Evolutionary conservation across 2,888 invertebrate species (phyloP).

Genomic region (Anoncus sp.): DNA sequence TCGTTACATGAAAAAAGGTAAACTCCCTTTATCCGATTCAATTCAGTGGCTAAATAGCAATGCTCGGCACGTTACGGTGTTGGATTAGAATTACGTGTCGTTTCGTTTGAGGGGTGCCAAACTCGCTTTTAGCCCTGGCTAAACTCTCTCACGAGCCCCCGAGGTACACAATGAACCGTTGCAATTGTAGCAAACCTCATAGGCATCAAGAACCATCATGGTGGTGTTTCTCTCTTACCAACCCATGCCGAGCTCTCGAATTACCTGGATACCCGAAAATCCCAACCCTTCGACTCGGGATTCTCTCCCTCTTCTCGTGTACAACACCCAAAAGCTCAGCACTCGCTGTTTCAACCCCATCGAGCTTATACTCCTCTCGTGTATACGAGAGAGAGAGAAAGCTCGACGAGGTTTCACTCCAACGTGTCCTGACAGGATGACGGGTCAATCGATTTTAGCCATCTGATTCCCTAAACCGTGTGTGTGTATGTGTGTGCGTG

Average conservation of each 20-base stretch:
- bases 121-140: conserved; percentile 60
- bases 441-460: conserved; percentile 64
- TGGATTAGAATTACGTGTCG: conserved; percentile 81
- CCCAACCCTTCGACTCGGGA: conserved; percentile 48
- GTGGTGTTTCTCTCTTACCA: conserved; percentile 19
- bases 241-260: conserved; percentile 48
- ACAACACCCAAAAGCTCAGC: conserved; percentile 55
- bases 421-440: conserved; percentile 60
- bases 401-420: conserved; percentile 43
- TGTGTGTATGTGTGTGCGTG: conserved; percentile 25
- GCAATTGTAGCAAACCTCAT: conserved; percentile 47
- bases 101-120: conserved; percentile 79
- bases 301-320: conserved; percentile 44
- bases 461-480: conserved; percentile 58
- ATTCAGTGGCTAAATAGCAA: conserved; percentile 79
- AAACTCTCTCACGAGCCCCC: conserved; percentile 54
- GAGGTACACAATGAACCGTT: conserved; percentile 25
- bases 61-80: conserved; percentile 77
- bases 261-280: conserved; percentile 61
- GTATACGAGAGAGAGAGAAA: too few relatives aligned
- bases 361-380: conserved; percentile 45
- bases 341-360: conserved; percentile 40
- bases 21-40: conserved; percentile 77
- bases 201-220: conserved; percentile 52
- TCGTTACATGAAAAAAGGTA: neutral